Evolutionary conservation across 1,140 invertebrate genomes (phyloP).

Genomic region (Polyergus mexicanus): DNA sequence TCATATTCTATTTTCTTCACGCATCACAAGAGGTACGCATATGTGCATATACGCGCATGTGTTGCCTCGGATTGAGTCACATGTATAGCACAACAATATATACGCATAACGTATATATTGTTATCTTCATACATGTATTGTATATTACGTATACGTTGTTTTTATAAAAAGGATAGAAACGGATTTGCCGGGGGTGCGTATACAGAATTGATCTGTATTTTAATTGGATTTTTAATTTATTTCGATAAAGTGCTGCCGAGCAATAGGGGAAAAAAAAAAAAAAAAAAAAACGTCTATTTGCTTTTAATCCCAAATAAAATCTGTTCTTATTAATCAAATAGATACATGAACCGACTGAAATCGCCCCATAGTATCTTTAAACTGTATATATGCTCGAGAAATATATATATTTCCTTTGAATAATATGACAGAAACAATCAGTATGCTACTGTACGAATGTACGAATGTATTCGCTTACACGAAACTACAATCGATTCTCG

Average conservation of each 20-base stretch:
- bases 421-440: slow-evolving; percentile 60
- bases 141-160: not conserved
- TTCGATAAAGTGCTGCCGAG: not conserved
- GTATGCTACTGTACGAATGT: slow-evolving; percentile 41
- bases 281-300: not conserved
- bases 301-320: not conserved
- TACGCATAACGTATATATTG: not conserved
- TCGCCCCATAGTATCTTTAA: not conserved
- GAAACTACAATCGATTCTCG: slow-evolving; percentile 65
- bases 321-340: too few relatives aligned
- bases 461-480: slow-evolving; percentile 47
- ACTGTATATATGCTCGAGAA: slow-evolving; percentile 12
- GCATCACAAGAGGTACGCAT: not conserved
- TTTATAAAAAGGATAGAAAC: slow-evolving; percentile 10
- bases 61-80: slow-evolving; percentile 15
- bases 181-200: not conserved
- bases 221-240: not conserved
- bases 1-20: slow-evolving; percentile 31
- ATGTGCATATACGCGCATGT: not conserved
- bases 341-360: too few relatives aligned
- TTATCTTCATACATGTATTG: not conserved
- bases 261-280: not conserved
- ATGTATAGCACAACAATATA: too few relatives aligned
- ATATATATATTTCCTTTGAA: slow-evolving; percentile 25
- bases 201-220: not conserved